A percentile compares a stretch with the other conserved stretches of the same genome.
These are phyloP conservation scores for Drosophila tani DNA, from an alignment of 1,140 invertebrate species.

Conservation along the genomic window DNA sequence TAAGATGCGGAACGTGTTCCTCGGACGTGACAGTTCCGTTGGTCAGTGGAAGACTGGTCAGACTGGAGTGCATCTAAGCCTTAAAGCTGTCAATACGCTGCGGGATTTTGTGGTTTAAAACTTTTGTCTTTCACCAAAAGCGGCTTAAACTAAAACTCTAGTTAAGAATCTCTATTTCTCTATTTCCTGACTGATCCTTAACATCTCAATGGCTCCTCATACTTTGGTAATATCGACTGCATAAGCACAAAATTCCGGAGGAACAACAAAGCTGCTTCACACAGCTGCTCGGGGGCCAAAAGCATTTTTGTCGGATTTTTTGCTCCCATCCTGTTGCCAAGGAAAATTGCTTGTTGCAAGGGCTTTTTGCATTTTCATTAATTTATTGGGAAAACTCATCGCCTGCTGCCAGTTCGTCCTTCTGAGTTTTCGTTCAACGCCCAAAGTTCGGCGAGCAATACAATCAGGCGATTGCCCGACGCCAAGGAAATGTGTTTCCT, in stretches of 20 bases:
- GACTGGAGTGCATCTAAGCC: conserved; percentile 46
- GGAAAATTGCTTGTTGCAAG: conserved; percentile 50
- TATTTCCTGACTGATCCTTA: conserved; percentile 7
- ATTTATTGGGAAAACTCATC: conserved; percentile 71
- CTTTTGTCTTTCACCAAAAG: conserved; percentile 23
- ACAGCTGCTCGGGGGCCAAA: conserved; percentile 8
- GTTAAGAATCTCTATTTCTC: neutral
- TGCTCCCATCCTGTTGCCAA: conserved; percentile 9
- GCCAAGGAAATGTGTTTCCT: conserved; percentile 66
- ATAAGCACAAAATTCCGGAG: conserved; percentile 27
- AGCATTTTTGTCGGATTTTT: conserved; percentile 4
- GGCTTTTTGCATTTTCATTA: conserved; percentile 62
- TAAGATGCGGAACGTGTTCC: conserved; percentile 40
- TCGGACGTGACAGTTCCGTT: conserved; percentile 55
- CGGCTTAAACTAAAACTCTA: neutral
- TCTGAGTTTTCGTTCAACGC: conserved; percentile 26
- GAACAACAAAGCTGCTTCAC: conserved; percentile 6
- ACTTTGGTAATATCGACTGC: conserved; percentile 27
- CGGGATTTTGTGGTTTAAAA: conserved; percentile 10
- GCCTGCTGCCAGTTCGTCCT: conserved; percentile 36
- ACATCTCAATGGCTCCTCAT: conserved; percentile 30
- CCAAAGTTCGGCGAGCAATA: conserved; percentile 54
- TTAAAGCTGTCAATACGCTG: conserved; percentile 36
- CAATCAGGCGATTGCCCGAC: conserved; percentile 69
- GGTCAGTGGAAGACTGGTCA: conserved; percentile 21